These are phyloP conservation scores for Melanophora roralis DNA, from an alignment of 2,888 invertebrate species.

Conservation along the genomic window DNA sequence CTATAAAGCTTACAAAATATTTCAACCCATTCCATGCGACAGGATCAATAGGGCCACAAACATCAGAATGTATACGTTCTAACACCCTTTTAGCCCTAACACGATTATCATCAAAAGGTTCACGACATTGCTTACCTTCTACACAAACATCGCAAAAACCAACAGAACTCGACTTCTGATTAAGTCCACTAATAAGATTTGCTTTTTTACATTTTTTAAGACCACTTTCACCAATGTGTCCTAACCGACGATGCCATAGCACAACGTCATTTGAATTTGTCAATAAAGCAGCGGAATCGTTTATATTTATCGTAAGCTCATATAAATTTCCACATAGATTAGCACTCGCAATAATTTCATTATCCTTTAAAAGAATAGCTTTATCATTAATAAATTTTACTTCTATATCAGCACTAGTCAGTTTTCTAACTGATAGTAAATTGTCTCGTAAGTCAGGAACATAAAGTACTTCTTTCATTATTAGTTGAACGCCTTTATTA, in stretches of 20 bases:
- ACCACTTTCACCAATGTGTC: neutral
- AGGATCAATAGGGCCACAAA: slow-evolving; percentile 6
- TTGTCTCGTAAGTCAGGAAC: neutral
- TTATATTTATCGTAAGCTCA: neutral
- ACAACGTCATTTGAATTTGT: neutral
- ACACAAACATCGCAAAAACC: slow-evolving; percentile 11
- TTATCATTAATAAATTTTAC: neutral
- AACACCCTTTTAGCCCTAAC: slow-evolving; percentile 1
- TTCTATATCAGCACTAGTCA: neutral
- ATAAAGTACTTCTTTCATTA: neutral
- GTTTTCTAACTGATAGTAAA: neutral
- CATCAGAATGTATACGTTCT: slow-evolving; percentile 7
- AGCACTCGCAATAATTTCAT: neutral
- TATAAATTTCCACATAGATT: neutral
- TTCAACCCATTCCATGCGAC: slow-evolving; percentile 16
- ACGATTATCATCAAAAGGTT: slow-evolving; percentile 14
- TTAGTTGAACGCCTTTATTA: neutral
- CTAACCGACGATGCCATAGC: neutral
- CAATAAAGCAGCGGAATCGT: neutral
- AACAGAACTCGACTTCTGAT: neutral
- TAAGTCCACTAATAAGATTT: neutral
- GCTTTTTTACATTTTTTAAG: neutral
- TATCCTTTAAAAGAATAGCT: neutral
- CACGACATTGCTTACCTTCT: slow-evolving; percentile 1
- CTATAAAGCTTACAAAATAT: slow-evolving; percentile 16